Evolutionary conservation across 2,888 invertebrate species (phyloP).

Genomic region (Anodontia alba): DNA sequence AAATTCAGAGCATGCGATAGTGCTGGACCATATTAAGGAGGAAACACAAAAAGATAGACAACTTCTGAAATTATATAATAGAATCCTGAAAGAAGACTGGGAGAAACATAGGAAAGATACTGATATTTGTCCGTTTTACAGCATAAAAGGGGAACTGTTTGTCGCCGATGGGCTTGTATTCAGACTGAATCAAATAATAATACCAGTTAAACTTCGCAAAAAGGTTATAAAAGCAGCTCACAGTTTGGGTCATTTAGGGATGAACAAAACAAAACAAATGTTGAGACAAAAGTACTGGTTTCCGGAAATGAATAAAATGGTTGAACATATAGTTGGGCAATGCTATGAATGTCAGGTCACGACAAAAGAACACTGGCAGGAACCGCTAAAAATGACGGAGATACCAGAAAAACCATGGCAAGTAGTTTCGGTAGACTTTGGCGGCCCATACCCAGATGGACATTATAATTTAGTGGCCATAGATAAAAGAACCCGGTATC

Average conservation of each 20-base stretch:
- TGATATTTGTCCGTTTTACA: conserved; percentile 13
- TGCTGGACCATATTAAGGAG: neutral
- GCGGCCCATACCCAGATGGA: no score
- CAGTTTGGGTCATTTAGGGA: conserved; percentile 39
- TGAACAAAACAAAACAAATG: conserved; percentile 36
- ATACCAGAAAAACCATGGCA: conserved; percentile 39
- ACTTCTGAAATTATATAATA: conserved; percentile 13
- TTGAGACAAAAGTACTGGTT: conserved; percentile 34
- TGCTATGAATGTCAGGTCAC: conserved; percentile 45
- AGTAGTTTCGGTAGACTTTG: conserved; percentile 22
- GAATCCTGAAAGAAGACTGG: no score
- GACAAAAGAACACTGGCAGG: conserved; percentile 33
- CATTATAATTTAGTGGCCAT: no score
- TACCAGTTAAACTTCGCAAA: conserved; percentile 25
- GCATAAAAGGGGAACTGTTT: conserved; percentile 20
- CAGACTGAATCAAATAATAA: conserved; percentile 24
- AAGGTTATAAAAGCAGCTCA: conserved; percentile 35
- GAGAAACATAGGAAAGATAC: neutral
- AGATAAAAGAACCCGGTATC: conserved; percentile 14
- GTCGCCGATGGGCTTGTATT: conserved; percentile 24
- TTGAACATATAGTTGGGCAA: conserved; percentile 30
- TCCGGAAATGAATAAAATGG: no score
- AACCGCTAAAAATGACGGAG: conserved; percentile 37
- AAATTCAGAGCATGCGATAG: conserved; percentile 1
- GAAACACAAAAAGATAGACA: conserved; percentile 16